Evolutionary conservation across 2,888 invertebrate species (phyloP), one percentile per base, ranked within the genome.

Genomic region (Linyphia triangularis): DNA sequence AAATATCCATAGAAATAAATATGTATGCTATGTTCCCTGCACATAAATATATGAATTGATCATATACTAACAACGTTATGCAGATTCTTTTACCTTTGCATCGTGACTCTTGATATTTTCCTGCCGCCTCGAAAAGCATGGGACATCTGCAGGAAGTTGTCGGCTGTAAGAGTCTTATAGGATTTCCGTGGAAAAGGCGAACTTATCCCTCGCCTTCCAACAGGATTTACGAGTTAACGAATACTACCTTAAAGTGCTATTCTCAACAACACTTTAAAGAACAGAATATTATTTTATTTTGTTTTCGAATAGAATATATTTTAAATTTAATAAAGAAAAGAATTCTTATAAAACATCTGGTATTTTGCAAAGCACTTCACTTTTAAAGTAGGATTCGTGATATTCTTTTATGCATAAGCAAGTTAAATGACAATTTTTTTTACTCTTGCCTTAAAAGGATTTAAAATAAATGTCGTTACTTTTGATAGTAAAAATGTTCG

Each of bases 151-250:
- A 10, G 57, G 57, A 30, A 33, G 22, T 22, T 9, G 4, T 22
- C 33, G 75, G 30, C 78, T n/a, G 43, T 79, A 79, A 65, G 65
- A 67, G 51, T 51, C 65, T 79, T 79, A 79, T 67, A 51, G 43
- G 40, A 43, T 67, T 67, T 51, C 16, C n/a, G 51, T 9, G 19
- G 51, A 13, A 43, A 65, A 51, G 28, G 24, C 30, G 28, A 51
- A n/a, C 3, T 22, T 19, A 22, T 65, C 51, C 43, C 67, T 79
- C 67, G 67, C 67, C 78, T 79, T 30, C 37, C 43, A 67, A 79
- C 51, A 28, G 30, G 65, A 79, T 79, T 79, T 16, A 9, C 6
- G 28, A 16, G 43, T 65, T 79, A 67, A 51, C 65, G 67, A 79
- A 43, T 79, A 22, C 43, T 79, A 79, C 24, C 51, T 67, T 51